Evolutionary conservation across 2,113 vertebrate genomes (phyloP).

Genomic region (Falcunculus frontatus): DNA sequence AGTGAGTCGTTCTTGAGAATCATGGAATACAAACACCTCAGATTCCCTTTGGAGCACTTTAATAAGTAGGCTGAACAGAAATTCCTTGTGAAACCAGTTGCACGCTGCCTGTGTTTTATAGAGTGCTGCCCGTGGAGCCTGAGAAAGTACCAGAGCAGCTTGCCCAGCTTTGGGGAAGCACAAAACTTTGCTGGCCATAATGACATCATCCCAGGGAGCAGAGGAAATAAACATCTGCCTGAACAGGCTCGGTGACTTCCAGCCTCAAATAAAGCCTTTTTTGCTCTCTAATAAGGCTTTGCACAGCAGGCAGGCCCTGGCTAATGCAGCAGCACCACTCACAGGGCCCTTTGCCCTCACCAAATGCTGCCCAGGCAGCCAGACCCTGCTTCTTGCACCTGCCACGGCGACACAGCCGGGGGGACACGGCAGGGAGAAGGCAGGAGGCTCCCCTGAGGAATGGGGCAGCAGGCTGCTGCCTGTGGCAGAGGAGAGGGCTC

Average conservation of each 20-base stretch:
- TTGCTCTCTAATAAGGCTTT: not conserved
- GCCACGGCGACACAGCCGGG: rapidly evolving
- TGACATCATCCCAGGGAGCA: not conserved
- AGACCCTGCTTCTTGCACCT: not conserved
- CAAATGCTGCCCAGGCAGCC: not conserved
- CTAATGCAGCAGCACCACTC: not conserved
- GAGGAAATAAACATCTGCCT: not conserved
- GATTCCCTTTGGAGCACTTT: not conserved
- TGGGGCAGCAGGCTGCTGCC: not conserved
- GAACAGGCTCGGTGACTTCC: not conserved
- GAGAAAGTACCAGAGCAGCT: not conserved
- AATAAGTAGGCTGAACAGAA: not conserved
- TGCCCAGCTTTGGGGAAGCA: not conserved
- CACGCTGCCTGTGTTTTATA: not conserved
- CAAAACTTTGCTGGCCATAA: not conserved
- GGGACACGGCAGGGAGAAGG: not conserved
- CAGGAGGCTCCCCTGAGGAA: not conserved
- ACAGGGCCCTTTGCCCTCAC: not conserved
- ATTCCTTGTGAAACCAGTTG: not conserved
- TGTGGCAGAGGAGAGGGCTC: not conserved
- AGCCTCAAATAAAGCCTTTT: not conserved
- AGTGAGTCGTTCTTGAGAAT: not conserved
- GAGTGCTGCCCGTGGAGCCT: not conserved
- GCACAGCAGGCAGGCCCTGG: not conserved
- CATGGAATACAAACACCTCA: not conserved